These are phyloP conservation scores for Monochamus alternatus DNA, from an alignment of 2,888 invertebrate species.

Conservation along the genomic window DNA sequence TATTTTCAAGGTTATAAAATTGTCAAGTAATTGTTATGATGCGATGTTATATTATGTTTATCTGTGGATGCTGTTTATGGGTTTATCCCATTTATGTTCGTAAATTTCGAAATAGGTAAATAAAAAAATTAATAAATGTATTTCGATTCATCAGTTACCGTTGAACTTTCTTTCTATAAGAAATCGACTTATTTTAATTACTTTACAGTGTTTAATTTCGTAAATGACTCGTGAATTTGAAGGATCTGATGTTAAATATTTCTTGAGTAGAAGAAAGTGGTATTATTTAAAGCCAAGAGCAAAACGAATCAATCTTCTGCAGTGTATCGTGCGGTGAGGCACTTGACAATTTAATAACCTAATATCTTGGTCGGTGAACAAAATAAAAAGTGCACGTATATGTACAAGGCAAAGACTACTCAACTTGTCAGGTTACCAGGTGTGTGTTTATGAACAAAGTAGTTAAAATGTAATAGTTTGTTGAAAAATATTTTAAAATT, in stretches of 20 bases:
- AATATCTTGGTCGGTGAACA: background rate
- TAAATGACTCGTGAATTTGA: background rate
- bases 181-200: background rate
- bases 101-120: no score
- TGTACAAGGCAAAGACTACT: background rate
- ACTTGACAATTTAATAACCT: constrained; percentile 14
- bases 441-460: no score
- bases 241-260: background rate
- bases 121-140: no score
- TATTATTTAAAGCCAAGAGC: background rate
- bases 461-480: no score
- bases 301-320: constrained; percentile 18
- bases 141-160: no score
- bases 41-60: no score
- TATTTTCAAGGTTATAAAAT: no score
- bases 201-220: background rate
- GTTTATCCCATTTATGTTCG: no score
- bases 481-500: no score
- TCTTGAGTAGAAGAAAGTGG: background rate
- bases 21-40: no score
- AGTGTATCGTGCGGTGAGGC: constrained; percentile 4
- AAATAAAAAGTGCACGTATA: background rate
- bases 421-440: background rate
- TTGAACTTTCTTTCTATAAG: no score
- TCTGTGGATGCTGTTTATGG: no score